phyloP scores from a whole-genome alignment of 2,888 invertebrate species.

The Plutella xylostella region DNA sequence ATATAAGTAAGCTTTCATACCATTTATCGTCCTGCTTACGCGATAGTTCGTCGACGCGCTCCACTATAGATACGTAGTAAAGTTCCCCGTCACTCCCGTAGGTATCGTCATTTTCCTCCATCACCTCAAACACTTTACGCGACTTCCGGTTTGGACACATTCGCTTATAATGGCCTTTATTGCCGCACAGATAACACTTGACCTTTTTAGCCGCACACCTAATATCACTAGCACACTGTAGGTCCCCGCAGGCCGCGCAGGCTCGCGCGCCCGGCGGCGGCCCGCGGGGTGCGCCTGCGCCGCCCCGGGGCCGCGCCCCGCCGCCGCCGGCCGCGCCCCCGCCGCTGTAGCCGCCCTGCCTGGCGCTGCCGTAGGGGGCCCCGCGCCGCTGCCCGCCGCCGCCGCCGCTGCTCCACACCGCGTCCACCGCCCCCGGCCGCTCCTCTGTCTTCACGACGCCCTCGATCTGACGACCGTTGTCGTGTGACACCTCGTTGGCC shows the following conservation, averaged over 20 bases:
- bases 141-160: slow-evolving; percentile 4
- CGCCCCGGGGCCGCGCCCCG: background rate
- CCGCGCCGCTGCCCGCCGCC: background rate
- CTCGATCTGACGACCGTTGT: slow-evolving; percentile 6
- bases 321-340: background rate
- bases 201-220: too few relatives aligned
- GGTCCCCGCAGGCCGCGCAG: too few relatives aligned
- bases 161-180: slow-evolving; percentile 9
- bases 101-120: background rate
- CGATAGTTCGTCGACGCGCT: too few relatives aligned
- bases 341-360: background rate
- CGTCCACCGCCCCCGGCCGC: background rate
- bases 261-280: too few relatives aligned
- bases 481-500: slow-evolving; percentile 13
- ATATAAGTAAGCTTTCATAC: background rate
- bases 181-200: slow-evolving; percentile 7
- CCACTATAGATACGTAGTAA: slow-evolving; percentile 2
- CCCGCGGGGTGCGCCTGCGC: too few relatives aligned
- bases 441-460: background rate
- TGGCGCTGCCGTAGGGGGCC: background rate
- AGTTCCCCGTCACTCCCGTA: slow-evolving; percentile 6
- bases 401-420: background rate
- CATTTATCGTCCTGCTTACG: background rate
- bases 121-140: background rate
- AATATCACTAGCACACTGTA: too few relatives aligned